Evolutionary conservation across 2,888 invertebrate genomes (phyloP).

Genomic region (Dusona sp.): DNA sequence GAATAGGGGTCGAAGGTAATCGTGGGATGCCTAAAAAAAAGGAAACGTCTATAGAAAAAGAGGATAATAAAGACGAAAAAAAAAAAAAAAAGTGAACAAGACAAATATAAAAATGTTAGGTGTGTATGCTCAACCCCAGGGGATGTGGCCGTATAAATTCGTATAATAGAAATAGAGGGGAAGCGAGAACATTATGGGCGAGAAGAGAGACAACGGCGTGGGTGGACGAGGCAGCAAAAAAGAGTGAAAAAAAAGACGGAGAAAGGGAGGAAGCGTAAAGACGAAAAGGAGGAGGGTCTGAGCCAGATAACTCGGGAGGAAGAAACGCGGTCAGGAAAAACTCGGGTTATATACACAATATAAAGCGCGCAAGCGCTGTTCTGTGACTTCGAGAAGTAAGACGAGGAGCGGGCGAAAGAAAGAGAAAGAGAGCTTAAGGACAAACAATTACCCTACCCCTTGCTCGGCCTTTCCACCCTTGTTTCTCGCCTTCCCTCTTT

Average conservation of each 20-base stretch:
- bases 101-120: constrained; percentile 1
- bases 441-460: constrained; percentile 69
- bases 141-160: constrained; percentile 9
- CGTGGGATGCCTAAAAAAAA: neutral
- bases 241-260: neutral
- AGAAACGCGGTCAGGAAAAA: constrained; percentile 59
- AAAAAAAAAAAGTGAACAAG: neutral
- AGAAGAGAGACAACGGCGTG: neutral
- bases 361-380: constrained; percentile 40
- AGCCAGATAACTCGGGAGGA: constrained; percentile 45
- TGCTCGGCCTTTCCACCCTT: constrained; percentile 52
- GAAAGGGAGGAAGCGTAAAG: constrained; percentile 13
- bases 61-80: neutral
- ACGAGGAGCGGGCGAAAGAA: constrained; percentile 61
- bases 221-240: neutral
- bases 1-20: neutral
- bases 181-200: constrained; percentile 1
- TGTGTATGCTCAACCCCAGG: neutral
- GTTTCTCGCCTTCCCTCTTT: constrained; percentile 48
- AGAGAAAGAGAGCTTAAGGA: constrained; percentile 45
- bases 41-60: neutral
- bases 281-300: constrained; percentile 59
- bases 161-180: constrained; percentile 35
- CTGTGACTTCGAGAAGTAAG: constrained; percentile 58
- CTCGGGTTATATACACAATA: constrained; percentile 8